phyloP scores from a whole-genome alignment of 2,797 vertebrate species.

The Phoeniculus purpureus region DNA sequence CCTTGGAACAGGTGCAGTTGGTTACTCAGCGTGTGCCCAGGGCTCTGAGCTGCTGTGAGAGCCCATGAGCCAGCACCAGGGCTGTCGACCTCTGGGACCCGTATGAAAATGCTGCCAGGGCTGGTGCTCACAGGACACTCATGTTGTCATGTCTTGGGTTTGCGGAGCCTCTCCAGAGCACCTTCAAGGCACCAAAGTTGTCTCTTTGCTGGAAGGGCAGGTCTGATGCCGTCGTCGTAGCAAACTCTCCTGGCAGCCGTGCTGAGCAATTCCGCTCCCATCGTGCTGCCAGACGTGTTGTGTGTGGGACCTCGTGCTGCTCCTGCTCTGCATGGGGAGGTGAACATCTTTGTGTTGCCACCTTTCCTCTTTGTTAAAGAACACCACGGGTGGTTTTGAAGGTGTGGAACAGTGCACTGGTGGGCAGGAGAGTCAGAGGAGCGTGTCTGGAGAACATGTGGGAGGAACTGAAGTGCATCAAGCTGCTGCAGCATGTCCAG shows the following conservation, averaged over 20 bases:
- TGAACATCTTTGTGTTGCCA: neutral
- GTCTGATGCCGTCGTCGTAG: neutral
- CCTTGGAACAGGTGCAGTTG: neutral
- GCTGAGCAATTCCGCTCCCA: neutral
- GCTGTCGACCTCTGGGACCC: neutral
- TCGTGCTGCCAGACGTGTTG: neutral
- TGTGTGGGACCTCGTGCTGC: neutral
- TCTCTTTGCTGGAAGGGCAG: neutral
- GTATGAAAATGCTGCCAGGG: neutral
- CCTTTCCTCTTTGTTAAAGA: neutral
- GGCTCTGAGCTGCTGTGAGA: neutral
- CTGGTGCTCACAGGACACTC: rapidly evolving
- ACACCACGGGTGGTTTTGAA: neutral
- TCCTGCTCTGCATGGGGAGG: neutral
- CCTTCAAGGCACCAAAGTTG: neutral
- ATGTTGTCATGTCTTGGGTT: neutral
- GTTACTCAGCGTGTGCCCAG: rapidly evolving
- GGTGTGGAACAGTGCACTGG: neutral
- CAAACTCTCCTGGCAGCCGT: neutral
- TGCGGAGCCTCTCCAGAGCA: neutral
- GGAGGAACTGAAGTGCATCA: neutral
- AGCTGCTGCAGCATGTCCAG: no score
- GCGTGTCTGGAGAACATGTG: neutral
- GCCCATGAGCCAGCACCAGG: rapidly evolving
- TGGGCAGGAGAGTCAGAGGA: neutral